These are phyloP conservation scores for Coelinius sp. DNA, from an alignment of 2,888 invertebrate genomes.

Conservation along the genomic window DNA sequence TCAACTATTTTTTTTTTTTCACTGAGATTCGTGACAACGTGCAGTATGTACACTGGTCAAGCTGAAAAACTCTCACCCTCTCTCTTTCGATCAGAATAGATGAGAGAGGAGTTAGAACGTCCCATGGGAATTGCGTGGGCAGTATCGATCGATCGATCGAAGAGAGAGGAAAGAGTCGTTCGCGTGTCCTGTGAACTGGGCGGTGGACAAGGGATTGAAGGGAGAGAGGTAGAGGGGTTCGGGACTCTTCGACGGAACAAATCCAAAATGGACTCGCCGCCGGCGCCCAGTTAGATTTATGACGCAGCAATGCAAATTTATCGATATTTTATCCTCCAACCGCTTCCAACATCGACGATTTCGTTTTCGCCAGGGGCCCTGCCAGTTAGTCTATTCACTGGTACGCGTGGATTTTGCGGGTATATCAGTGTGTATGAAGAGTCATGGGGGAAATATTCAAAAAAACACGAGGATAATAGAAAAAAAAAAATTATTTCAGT, in stretches of 20 bases:
- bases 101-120: constrained; percentile 30
- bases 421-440: constrained; percentile 12
- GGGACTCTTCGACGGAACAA: constrained; percentile 43
- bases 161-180: constrained; percentile 2
- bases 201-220: not conserved
- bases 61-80: not conserved
- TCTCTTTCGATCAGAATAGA: constrained; percentile 23
- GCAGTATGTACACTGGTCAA: constrained; percentile 6
- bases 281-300: constrained; percentile 52
- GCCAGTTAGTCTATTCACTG: constrained; percentile 8
- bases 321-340: constrained; percentile 57
- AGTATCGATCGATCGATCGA: constrained; percentile 41
- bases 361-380: constrained; percentile 32
- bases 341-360: constrained; percentile 30
- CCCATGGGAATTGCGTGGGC: constrained; percentile 42
- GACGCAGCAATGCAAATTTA: constrained; percentile 60
- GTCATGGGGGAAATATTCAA: not conserved
- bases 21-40: constrained; percentile 38
- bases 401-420: constrained; percentile 13
- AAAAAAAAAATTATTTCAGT: not conserved
- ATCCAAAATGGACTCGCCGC: constrained; percentile 52
- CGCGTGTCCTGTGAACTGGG: constrained; percentile 20
- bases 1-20: constrained; percentile 16
- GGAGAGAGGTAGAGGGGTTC: not conserved
- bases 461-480: not conserved